Percentiles rank a stretch among this genome's conserved stretches.
phyloP scores from a whole-genome alignment of 2,113 vertebrate species.

The Perccottus glenii region DNA sequence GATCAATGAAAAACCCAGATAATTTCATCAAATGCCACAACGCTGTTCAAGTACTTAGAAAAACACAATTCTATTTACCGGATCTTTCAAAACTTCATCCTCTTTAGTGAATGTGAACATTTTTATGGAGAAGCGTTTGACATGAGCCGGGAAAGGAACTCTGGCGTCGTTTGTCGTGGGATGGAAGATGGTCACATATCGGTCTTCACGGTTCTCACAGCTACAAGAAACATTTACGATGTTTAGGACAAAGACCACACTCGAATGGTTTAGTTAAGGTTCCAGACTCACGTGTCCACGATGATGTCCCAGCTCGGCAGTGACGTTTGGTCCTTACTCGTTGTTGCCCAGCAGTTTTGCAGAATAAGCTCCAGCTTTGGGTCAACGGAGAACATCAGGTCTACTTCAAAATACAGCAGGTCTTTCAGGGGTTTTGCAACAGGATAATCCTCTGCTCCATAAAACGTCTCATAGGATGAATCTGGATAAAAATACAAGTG shows the following conservation, averaged over 20 bases:
- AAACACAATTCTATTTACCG: constrained; percentile 40
- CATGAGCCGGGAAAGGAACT: constrained; percentile 40
- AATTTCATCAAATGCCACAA: too few relatives aligned
- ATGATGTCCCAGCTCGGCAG: constrained; percentile 77
- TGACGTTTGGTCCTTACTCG: constrained; percentile 47
- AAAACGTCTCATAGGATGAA: constrained; percentile 59
- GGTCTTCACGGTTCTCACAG: constrained; percentile 64
- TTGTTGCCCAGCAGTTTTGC: constrained; percentile 76
- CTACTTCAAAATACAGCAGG: constrained; percentile 78
- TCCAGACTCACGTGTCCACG: constrained; percentile 52
- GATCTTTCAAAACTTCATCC: constrained; percentile 47
- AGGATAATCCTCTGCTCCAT: constrained; percentile 69
- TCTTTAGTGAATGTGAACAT: constrained; percentile 75
- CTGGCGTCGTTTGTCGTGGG: constrained; percentile 31
- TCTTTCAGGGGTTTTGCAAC: constrained; percentile 66
- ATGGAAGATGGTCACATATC: constrained; percentile 50
- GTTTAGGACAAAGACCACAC: not conserved
- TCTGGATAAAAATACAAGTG: constrained; percentile 49
- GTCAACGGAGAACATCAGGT: constrained; percentile 59
- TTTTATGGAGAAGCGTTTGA: constrained; percentile 74
- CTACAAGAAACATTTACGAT: constrained; percentile 33
- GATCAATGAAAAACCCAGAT: too few relatives aligned
- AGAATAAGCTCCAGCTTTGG: constrained; percentile 62
- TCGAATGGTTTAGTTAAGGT: not conserved
- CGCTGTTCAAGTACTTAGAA: too few relatives aligned